These are phyloP conservation scores for Thalpophila matura DNA, from an alignment of 2,888 invertebrate species.

Conservation along the genomic window DNA sequence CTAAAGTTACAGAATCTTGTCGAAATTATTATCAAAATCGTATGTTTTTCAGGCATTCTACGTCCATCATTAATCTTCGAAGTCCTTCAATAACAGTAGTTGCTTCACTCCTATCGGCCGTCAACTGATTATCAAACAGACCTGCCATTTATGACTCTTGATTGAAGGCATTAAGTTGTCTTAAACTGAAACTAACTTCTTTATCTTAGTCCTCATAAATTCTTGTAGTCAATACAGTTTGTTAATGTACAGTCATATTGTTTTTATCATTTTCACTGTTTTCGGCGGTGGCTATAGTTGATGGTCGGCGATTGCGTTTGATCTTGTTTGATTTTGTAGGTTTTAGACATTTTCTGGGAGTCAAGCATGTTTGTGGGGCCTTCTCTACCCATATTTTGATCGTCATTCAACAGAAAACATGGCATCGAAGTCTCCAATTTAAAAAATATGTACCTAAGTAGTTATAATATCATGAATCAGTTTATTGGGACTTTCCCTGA, in stretches of 20 bases:
- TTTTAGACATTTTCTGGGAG: neutral
- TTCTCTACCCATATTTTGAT: no score
- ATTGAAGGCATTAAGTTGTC: slow-evolving; percentile 67
- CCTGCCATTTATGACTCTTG: slow-evolving; percentile 58
- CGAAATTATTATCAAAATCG: no score
- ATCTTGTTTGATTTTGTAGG: neutral
- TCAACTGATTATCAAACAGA: slow-evolving; percentile 51
- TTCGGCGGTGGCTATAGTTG: neutral
- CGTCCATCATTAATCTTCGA: slow-evolving; percentile 15
- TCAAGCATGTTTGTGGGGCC: no score
- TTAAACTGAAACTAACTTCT: slow-evolving; percentile 8
- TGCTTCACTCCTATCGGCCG: slow-evolving; percentile 32
- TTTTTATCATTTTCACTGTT: slow-evolving; percentile 30
- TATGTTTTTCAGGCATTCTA: neutral
- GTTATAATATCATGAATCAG: slow-evolving; percentile 13
- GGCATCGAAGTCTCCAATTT: neutral
- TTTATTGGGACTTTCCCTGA: slow-evolving; percentile 15
- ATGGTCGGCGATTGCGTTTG: slow-evolving; percentile 20
- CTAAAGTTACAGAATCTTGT: no score
- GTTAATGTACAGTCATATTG: slow-evolving; percentile 45
- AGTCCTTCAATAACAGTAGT: slow-evolving; percentile 34
- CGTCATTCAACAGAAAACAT: neutral
- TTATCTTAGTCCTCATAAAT: slow-evolving; percentile 53
- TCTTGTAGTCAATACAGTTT: slow-evolving; percentile 38
- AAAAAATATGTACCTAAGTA: neutral